Evolutionary conservation across 2,888 invertebrate species (phyloP).

Genomic region (Drosophila maculinotata): DNA sequence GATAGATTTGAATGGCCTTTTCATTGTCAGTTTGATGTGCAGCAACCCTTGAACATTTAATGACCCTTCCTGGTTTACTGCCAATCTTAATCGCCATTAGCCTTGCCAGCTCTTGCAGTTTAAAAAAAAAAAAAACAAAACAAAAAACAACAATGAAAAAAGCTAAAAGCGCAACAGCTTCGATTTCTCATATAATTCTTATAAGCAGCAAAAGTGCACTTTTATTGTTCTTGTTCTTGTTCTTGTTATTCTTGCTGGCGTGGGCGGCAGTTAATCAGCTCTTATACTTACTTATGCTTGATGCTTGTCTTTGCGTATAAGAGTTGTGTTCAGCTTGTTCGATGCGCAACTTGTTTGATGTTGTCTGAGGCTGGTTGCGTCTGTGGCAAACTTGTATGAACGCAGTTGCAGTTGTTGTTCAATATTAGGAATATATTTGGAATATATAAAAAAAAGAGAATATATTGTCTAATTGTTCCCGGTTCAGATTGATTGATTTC

Average conservation of each 20-base stretch:
- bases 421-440: no score
- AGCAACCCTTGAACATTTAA: constrained; percentile 53
- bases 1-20: constrained; percentile 43
- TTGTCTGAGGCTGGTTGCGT: constrained; percentile 18
- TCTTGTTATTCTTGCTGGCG: neutral
- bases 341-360: constrained; percentile 36
- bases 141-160: neutral
- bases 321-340: constrained; percentile 31
- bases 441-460: no score
- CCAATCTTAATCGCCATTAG: constrained; percentile 20
- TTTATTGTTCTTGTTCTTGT: neutral
- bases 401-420: neutral
- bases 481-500: no score
- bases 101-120: constrained; percentile 14
- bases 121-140: constrained; percentile 1
- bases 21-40: constrained; percentile 60
- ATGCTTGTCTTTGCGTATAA: constrained; percentile 44
- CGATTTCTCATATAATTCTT: constrained; percentile 13
- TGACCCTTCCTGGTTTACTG: constrained; percentile 23
- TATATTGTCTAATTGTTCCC: no score
- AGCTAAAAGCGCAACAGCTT: constrained; percentile 19
- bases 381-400: constrained; percentile 5
- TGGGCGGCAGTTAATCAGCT: constrained; percentile 17
- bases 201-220: neutral
- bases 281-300: constrained; percentile 44